Evolutionary conservation across 2,888 invertebrate genomes (phyloP), one percentile per base, ranked within the genome.

Genomic region (Chalcosyrphus nemorum): DNA sequence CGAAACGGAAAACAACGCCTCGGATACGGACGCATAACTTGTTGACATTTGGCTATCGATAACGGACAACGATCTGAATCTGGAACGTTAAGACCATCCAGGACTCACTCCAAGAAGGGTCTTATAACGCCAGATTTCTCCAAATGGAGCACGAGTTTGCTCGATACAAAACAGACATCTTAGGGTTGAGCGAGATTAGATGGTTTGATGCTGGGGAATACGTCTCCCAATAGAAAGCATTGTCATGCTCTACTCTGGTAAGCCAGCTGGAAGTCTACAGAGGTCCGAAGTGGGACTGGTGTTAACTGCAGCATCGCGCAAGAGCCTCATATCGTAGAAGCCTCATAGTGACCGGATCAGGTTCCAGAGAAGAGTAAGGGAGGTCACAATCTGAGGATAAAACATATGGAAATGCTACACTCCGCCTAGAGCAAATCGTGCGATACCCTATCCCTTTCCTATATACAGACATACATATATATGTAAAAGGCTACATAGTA

Each of bases 71-170:
- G 54, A 54, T 54, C 15, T n/a, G 54, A 29, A 29, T 54, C 27
- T 15, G 29, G 29, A 54, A 54, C 24, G 54, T 54, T 27, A 54
- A 54, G 24, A 54, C 56, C 13, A 32, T 56, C 17, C 56, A 17
- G 11, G 35, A 35, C 17, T 13, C 17, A 7, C 32, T n/a, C 11
- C 13, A 35, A 15, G 35, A 35, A 56, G 35, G 32, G 35, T 35
- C 50, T 24, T n/a, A 50, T 11, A 50, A 50, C 50, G 19, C 50
- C 19, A 50, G 21, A 50, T 50, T 17, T 21, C 19, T 50, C 11
- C 50, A 50, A 50, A 2, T 50, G 50, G n/a, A 50, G n/a, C 50
- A 5, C 3, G 19, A 50, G 9, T 50, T 50, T 21, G n/a, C n/a
- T 4, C 27, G 50, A 17, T 24, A 50, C 6, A 50, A 50, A 27